phyloP scores from a whole-genome alignment of 1,140 invertebrate genomes.

The Meteorus sp. region DNA sequence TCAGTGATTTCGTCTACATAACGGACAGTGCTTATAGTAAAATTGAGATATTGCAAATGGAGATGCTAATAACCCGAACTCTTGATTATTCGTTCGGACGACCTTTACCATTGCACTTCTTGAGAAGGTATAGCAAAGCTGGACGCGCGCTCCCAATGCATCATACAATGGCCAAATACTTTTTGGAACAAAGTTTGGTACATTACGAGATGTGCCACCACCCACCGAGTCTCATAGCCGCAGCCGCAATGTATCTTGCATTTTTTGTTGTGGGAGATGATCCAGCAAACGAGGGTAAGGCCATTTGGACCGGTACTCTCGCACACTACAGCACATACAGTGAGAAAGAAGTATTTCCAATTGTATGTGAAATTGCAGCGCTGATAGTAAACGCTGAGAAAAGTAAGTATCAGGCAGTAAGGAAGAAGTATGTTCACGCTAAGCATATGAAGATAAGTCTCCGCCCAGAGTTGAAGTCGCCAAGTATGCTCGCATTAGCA shows the following conservation, averaged over 20 bases:
- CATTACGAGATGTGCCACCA: constrained; percentile 83
- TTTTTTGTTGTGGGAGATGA: constrained; percentile 57
- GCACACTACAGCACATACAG: constrained; percentile 66
- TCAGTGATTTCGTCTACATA: constrained; percentile 89
- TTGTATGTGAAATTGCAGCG: constrained; percentile 63
- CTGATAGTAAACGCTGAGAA: constrained; percentile 63
- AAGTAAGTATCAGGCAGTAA: constrained; percentile 65
- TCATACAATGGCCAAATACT: constrained; percentile 90
- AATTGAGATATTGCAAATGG: constrained; percentile 81
- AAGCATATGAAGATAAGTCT: constrained; percentile 66
- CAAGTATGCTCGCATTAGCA: constrained; percentile 46
- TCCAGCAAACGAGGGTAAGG: constrained; percentile 42
- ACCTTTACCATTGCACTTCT: constrained; percentile 86
- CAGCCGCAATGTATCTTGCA: constrained; percentile 73
- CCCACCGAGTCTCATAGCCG: constrained; percentile 79
- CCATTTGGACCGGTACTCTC: constrained; percentile 66
- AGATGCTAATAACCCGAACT: constrained; percentile 73
- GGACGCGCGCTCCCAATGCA: constrained; percentile 67
- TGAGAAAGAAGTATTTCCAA: constrained; percentile 62
- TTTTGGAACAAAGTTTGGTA: constrained; percentile 83
- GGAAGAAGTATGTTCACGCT: constrained; percentile 63
- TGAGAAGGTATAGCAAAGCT: constrained; percentile 80
- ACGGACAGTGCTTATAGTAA: constrained; percentile 87
- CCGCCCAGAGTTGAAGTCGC: constrained; percentile 61
- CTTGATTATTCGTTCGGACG: constrained; percentile 82